These are phyloP conservation scores for Harpagus bidentatus DNA, from an alignment of 2,113 vertebrate genomes.

Conservation along the genomic window DNA sequence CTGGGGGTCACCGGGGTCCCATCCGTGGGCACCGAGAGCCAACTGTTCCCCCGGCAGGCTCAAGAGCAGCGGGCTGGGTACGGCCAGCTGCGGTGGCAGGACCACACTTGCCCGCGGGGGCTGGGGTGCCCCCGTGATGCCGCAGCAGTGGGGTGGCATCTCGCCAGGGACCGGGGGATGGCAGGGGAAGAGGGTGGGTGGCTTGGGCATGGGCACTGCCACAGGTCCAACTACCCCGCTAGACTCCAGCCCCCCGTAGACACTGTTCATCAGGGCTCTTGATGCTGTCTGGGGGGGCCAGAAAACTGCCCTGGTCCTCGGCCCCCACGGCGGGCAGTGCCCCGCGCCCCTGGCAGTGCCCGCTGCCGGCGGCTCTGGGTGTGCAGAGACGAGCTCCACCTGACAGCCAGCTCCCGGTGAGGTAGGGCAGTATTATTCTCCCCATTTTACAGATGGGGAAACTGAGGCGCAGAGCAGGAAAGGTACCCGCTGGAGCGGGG, in stretches of 20 bases:
- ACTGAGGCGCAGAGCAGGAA: neutral
- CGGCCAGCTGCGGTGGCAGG: neutral
- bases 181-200: neutral
- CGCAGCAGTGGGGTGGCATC: neutral
- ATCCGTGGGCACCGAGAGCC: rapidly evolving
- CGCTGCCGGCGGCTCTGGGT: neutral
- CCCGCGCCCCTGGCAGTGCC: neutral
- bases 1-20: neutral
- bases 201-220: neutral
- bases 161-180: rapidly evolving
- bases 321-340: neutral
- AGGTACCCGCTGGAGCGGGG: neutral
- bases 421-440: slow-evolving; percentile 40
- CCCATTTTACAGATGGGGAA: slow-evolving; percentile 40
- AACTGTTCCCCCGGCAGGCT: rapidly evolving
- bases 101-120: rapidly evolving
- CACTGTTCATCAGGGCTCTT: neutral
- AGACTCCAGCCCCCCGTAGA: neutral
- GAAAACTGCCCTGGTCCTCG: rapidly evolving
- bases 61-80: neutral
- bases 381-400: neutral
- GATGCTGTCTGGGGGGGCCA: neutral
- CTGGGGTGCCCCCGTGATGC: rapidly evolving
- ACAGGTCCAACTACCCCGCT: rapidly evolving
- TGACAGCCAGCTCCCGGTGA: slow-evolving; percentile 9